Percentiles rank a stretch among this genome's conserved stretches.
These are phyloP conservation scores for Drosophila mercatorum DNA, from an alignment of 2,888 invertebrate species.

Conservation along the genomic window DNA sequence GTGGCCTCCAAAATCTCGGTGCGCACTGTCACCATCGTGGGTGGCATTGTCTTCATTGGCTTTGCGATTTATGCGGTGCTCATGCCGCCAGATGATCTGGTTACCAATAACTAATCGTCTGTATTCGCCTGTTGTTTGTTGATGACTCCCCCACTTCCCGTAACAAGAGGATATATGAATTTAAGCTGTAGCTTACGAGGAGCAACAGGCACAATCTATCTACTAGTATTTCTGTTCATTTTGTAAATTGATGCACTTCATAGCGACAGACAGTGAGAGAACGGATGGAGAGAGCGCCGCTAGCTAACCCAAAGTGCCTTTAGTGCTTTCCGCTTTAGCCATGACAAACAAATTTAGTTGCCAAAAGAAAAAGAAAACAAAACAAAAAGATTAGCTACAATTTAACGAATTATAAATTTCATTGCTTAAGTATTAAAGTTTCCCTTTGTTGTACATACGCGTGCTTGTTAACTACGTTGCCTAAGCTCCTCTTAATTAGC, in stretches of 20 bases:
- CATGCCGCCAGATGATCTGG: constrained; percentile 89
- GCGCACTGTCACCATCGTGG: constrained; percentile 97
- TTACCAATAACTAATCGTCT: constrained; percentile 28
- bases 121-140: constrained; percentile 41
- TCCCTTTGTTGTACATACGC: constrained; percentile 58
- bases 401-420: constrained; percentile 40
- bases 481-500: constrained; percentile 65
- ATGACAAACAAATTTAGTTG: constrained; percentile 64
- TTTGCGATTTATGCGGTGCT: constrained; percentile 97
- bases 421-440: constrained; percentile 72
- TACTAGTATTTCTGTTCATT: constrained; percentile 21
- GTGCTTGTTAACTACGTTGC: constrained; percentile 56
- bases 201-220: constrained; percentile 44
- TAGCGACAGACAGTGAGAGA: constrained; percentile 6
- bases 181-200: constrained; percentile 53
- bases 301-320: constrained; percentile 57
- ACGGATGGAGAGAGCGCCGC: constrained; percentile 8
- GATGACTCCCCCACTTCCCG: constrained; percentile 43
- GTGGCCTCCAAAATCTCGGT: constrained; percentile 99
- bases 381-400: constrained; percentile 2
- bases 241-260: constrained; percentile 20
- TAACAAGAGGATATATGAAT: constrained; percentile 28
- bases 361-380: constrained; percentile 4
- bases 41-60: constrained; percentile 96
- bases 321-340: constrained; percentile 65